These are phyloP conservation scores for Dyspetes luteomarginatus DNA, from an alignment of 2,888 invertebrate species.

Conservation along the genomic window DNA sequence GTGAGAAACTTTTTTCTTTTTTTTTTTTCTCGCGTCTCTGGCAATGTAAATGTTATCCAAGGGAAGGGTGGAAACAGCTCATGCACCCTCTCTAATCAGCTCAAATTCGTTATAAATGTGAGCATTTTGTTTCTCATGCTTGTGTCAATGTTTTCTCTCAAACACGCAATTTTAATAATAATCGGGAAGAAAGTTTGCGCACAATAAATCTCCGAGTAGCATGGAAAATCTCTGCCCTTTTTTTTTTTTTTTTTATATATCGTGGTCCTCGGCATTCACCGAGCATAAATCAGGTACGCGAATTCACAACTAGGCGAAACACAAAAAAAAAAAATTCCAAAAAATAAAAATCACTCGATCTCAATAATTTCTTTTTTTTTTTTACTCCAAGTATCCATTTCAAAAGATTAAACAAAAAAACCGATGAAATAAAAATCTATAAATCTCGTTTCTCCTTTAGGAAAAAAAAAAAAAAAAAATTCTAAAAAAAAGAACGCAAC, in stretches of 20 bases:
- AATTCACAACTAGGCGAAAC: slow-evolving; percentile 63
- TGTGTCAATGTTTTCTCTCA: no score
- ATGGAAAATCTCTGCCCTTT: slow-evolving; percentile 62
- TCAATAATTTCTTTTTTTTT: no score
- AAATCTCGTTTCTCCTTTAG: slow-evolving; percentile 69
- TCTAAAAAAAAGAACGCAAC: slow-evolving; percentile 77
- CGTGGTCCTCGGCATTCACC: slow-evolving; percentile 70
- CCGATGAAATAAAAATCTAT: slow-evolving; percentile 13
- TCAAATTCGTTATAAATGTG: not conserved
- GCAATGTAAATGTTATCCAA: not conserved
- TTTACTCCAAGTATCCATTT: no score
- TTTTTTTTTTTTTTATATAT: slow-evolving; percentile 1
- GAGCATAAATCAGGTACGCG: slow-evolving; percentile 81
- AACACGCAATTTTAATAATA: no score
- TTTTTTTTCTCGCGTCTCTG: not conserved
- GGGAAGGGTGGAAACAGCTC: not conserved
- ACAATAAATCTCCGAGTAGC: slow-evolving; percentile 7
- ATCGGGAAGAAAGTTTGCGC: not conserved
- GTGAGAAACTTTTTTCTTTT: slow-evolving; percentile 3
- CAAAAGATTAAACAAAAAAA: no score
- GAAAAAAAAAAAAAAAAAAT: slow-evolving; percentile 56
- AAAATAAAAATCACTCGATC: slow-evolving; percentile 37
- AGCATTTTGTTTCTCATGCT: not conserved
- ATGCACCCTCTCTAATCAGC: not conserved
- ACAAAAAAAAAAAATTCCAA: not conserved